Percentiles rank a stretch among this genome's conserved stretches.
phyloP scores from a whole-genome alignment of 2,888 invertebrate species.

The Acleris emargana region DNA sequence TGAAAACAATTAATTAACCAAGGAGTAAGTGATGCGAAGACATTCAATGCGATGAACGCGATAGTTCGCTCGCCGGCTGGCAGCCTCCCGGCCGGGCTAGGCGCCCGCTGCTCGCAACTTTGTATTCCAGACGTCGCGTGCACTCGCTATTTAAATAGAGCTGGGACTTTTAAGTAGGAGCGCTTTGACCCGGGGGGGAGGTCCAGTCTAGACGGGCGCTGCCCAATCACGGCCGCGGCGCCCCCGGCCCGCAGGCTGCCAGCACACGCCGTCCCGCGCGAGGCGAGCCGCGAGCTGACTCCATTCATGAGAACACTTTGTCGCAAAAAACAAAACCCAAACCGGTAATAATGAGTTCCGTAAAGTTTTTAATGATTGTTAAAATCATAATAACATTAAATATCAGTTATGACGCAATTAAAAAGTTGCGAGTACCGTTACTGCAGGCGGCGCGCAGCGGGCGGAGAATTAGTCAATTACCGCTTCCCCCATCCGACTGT shows the following conservation, averaged over 20 bases:
- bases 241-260: not conserved
- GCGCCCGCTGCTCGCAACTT: not conserved
- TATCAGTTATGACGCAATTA: conserved; percentile 23
- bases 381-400: conserved; percentile 27
- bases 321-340: conserved; percentile 22
- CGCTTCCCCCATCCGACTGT: conserved; percentile 13
- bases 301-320: conserved; percentile 18
- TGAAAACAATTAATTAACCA: not conserved
- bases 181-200: conserved; percentile 30
- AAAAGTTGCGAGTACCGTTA: conserved; percentile 30
- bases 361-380: conserved; percentile 16
- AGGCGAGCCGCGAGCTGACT: conserved; percentile 7
- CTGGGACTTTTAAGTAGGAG: conserved; percentile 17
- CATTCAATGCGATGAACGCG: not conserved
- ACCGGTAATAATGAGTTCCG: conserved; percentile 21
- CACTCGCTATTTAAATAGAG: conserved; percentile 20
- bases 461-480: conserved; percentile 3
- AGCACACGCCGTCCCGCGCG: conserved; percentile 11
- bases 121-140: not conserved
- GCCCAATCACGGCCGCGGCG: conserved; percentile 28
- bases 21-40: not conserved
- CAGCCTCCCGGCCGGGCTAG: not conserved
- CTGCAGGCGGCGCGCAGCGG: not conserved
- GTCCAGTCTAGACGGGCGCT: conserved; percentile 32
- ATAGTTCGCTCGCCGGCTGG: conserved; percentile 7